Percentiles rank a stretch among this genome's conserved stretches.
phyloP scores from a whole-genome alignment of 2,797 vertebrate genomes.

The Ciconia nigra region DNA sequence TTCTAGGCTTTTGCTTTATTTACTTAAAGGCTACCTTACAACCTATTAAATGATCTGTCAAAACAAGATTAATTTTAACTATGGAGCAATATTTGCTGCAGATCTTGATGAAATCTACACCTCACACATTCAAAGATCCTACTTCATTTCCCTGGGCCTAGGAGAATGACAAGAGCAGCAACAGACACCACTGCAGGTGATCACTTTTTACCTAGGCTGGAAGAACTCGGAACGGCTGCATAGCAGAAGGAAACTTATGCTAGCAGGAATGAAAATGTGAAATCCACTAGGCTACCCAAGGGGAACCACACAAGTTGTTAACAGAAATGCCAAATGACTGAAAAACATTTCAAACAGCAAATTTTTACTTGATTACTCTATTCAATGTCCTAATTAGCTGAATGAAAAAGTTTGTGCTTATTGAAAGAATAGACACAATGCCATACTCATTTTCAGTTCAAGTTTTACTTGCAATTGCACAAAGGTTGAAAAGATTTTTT shows the following conservation, averaged over 20 bases:
- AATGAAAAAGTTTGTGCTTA: neutral
- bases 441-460: neutral
- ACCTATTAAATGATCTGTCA: neutral
- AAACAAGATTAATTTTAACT: neutral
- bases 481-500: slow-evolving; percentile 16
- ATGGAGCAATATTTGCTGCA: neutral
- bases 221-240: neutral
- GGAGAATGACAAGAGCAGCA: neutral
- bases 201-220: neutral
- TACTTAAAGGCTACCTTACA: neutral
- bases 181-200: neutral
- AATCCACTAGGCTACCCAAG: neutral
- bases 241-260: neutral
- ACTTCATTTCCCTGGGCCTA: neutral
- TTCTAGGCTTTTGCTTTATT: neutral
- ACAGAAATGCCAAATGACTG: neutral
- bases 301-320: neutral
- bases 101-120: neutral
- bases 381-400: neutral
- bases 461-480: slow-evolving; percentile 40
- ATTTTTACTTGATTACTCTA: neutral
- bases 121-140: neutral
- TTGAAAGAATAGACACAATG: neutral
- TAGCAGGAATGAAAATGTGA: neutral
- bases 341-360: neutral